phyloP scores from a whole-genome alignment of 2,113 vertebrate species.

The Oxyura jamaicensis region DNA sequence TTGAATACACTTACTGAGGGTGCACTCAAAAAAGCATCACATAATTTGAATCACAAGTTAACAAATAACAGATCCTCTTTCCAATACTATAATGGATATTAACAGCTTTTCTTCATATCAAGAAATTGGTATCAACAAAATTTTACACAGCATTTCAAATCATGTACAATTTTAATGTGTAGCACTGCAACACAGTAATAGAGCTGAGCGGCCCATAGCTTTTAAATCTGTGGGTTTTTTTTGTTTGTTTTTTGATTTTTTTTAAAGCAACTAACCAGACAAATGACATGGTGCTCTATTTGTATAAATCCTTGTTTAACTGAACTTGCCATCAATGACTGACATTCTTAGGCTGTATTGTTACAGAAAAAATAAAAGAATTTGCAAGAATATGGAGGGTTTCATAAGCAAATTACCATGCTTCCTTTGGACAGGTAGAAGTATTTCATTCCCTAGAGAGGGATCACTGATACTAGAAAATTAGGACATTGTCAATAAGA shows the following conservation, averaged over 20 bases:
- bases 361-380: not conserved
- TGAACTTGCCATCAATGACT: not conserved
- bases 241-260: not conserved
- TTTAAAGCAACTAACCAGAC: not conserved
- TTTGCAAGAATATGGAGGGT: not conserved
- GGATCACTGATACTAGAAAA: not conserved
- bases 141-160: not conserved
- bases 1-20: too few relatives aligned
- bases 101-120: not conserved
- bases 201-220: not conserved
- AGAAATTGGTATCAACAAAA: not conserved
- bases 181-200: not conserved
- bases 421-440: not conserved
- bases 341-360: not conserved
- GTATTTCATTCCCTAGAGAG: not conserved
- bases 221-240: not conserved
- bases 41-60: not conserved
- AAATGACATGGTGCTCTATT: not conserved
- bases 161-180: not conserved
- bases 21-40: not conserved
- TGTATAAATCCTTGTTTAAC: not conserved
- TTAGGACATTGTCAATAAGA: not conserved
- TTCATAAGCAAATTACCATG: not conserved
- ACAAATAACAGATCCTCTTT: not conserved
- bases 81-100: not conserved